Evolutionary conservation across 2,113 vertebrate genomes (phyloP), one percentile per base, ranked within the genome.

Genomic region (Elaphurus davidianus): DNA sequence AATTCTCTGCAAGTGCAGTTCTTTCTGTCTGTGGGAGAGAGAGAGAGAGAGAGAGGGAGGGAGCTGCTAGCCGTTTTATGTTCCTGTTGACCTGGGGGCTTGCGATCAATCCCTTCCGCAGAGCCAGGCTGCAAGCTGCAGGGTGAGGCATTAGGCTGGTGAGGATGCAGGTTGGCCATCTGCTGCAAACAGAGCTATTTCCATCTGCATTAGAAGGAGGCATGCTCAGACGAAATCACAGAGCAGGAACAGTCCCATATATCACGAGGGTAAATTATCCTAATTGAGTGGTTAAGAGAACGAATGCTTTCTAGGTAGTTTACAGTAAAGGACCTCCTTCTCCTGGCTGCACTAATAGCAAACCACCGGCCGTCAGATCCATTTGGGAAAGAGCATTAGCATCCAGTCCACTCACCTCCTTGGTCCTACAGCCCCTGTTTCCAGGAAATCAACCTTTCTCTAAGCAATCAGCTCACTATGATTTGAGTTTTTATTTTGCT

Each of bases 291-390:
- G 95, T 76, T 87, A 88, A 94, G 89, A 92, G 89, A 87, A 67
- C 15, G 71, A 89, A 87, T 87, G 78, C 97, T 97, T 97, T 98
- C 98, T 97, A 98, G 94, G 94, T 97, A 97, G 96, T 83, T 97
- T 98, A 93, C 95, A 74, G 94, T 85, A 97, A 97, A 91, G 93
- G 88, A 89, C 93, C 96, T 94, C 96, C 91, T 85, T 27, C 95
- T 97, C 83, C 91, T 96, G 71, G 87, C 79, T 54, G 67, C 94
- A 96, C 57, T 97, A 97, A 97, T 50, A 92, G 96, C 92, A 96
- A 97, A 94, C 95, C 96, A 50, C 27, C 3, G n/a, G 78, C 96
- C 57, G 13, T 98, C 97, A 97, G 91, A 67, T 97, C 95, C 96
- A 96, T 98, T 90, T 91, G 98, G 96, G 86, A 95, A 97, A 94